Conservation (phyloP, 2,797 vertebrate genomes). For the Sparus aurata region DNA sequence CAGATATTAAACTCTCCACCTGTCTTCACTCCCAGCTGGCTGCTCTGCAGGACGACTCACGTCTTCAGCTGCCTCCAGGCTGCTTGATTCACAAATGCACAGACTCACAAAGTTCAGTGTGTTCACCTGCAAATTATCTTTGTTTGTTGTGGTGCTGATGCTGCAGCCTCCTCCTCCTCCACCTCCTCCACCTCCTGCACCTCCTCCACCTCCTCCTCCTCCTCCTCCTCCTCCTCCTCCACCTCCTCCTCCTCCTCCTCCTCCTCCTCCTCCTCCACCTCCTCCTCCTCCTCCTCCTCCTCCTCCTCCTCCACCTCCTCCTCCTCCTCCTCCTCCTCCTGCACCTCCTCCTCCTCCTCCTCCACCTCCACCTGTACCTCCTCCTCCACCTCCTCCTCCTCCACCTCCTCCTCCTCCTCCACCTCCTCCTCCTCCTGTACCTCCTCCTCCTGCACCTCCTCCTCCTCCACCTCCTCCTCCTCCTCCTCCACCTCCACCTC, state of each 20-base stretch:
- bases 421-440: background rate
- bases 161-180: background rate
- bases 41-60: slow-evolving; percentile 8
- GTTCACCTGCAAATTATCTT: slow-evolving; percentile 33
- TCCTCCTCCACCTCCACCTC: background rate
- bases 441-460: background rate
- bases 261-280: background rate
- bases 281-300: background rate
- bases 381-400: background rate
- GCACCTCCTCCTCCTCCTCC: background rate
- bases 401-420: background rate
- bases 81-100: background rate
- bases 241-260: background rate
- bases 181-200: background rate
- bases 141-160: slow-evolving; percentile 31
- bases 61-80: background rate
- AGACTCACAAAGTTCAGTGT: slow-evolving; percentile 4
- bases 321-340: background rate
- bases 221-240: background rate
- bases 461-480: background rate
- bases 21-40: slow-evolving; percentile 15
- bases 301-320: background rate
- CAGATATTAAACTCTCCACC: slow-evolving; percentile 17
- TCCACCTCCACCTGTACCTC: background rate
- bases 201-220: background rate